Evolutionary conservation across 2,797 vertebrate genomes (phyloP).

Genomic region (Danio aesculapii): DNA sequence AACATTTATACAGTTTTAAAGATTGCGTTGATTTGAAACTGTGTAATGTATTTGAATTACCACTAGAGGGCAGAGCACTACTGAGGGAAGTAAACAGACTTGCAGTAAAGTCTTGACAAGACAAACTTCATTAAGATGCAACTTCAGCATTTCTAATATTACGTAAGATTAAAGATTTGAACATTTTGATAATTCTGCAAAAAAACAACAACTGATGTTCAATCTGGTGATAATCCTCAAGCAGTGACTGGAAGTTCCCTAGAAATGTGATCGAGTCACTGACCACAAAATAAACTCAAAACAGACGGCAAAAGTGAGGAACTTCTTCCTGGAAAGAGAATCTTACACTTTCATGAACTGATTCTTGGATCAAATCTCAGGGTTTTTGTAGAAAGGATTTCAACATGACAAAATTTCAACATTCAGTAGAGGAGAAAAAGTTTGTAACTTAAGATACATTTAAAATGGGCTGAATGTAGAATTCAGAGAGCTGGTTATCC

Average conservation of each 20-base stretch:
- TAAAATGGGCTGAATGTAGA: too few species aligned
- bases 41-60: conserved; percentile 26
- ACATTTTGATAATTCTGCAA: too few species aligned
- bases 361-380: not conserved
- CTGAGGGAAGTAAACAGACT: not conserved
- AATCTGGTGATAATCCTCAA: too few species aligned
- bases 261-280: not conserved
- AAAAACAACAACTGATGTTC: too few species aligned
- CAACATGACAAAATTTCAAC: not conserved
- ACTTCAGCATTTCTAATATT: too few species aligned
- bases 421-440: too few species aligned
- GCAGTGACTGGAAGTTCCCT: not conserved
- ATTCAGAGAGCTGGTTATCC: too few species aligned
- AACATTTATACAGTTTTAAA: too few species aligned
- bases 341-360: not conserved
- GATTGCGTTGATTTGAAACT: too few species aligned
- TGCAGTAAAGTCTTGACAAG: not conserved
- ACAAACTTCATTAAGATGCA: not conserved
- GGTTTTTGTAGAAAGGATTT: not conserved
- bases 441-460: too few species aligned
- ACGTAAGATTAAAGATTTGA: too few species aligned
- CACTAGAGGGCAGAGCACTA: conserved; percentile 53
- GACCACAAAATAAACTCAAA: too few species aligned
- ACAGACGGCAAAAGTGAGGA: not conserved
- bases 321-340: not conserved